Evolutionary conservation across 2,113 vertebrate species (phyloP), one percentile per base, ranked within the genome.

Genomic region (Varanus komodoensis): DNA sequence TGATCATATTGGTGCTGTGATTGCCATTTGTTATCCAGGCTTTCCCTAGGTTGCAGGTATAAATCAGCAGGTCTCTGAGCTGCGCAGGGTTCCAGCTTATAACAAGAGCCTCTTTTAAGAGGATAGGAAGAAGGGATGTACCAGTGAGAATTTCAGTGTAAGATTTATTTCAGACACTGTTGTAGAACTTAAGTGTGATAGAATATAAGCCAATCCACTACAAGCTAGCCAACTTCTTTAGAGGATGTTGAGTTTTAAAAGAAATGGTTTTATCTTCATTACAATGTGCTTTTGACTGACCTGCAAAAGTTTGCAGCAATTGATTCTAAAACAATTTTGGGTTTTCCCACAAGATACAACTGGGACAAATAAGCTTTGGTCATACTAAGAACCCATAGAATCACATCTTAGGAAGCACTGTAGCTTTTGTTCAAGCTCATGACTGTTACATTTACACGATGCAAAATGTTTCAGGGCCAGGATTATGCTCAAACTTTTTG

Each of bases 1-100:
- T 2, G 52, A 3, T 57, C 25, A 57, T 61, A 3, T 87, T 95
- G 92, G 69, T 82, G 86, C 32, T 57, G 0, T 86, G 79, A 71
- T 67, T 91, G 4, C 15, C 44, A 91, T 0, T 89, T 91, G 6
- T 32, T 94, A 89, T 87, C 32, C 15, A 9, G 61, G 14, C 29
- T 67, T 93, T 90, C 83, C 87, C 52, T 90, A 48, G 52, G 25
- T 89, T 93, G 57, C 75, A 92, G 75, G 75, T 95, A 91, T 85
- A 86, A 87, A 93, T 81, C 87, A 91, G 82, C 74, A 92, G 57
- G 80, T 89, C 8, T 89, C 89, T 81, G 91, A 93, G 29, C 80
- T 44, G 21, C 9, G 6, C 52, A 87, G 68, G 48, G 9, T 71
- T 93, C 27, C 6, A 81, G 3, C 2, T 1, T 89, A 93, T 91